These are phyloP conservation scores for Tricholauxania praeusta DNA, from an alignment of 2,888 invertebrate species.

Conservation along the genomic window DNA sequence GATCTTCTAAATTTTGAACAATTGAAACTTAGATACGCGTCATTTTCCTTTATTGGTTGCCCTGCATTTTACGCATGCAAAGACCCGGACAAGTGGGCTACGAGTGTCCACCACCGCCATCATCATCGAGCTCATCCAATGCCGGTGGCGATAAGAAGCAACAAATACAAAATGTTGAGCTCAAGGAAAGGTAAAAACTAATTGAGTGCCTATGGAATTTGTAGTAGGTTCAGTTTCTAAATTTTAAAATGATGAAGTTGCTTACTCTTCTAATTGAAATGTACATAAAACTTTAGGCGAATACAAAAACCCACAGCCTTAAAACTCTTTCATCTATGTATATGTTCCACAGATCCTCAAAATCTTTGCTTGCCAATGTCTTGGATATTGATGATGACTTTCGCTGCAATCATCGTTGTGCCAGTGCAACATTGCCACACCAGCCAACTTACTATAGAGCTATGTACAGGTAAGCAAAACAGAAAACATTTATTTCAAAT, in stretches of 20 bases:
- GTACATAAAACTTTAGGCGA: too few species aligned
- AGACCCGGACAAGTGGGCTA: conserved; percentile 74
- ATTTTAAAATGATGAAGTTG: too few species aligned
- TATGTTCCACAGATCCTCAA: conserved; percentile 78
- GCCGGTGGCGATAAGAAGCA: conserved; percentile 69
- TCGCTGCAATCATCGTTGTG: conserved; percentile 79
- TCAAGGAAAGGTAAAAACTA: conserved; percentile 77
- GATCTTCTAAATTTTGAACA: neutral
- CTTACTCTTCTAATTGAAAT: too few species aligned
- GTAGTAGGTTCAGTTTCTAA: too few species aligned
- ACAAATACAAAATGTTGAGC: conserved; percentile 83
- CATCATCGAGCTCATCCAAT: conserved; percentile 74
- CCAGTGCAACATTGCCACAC: conserved; percentile 70
- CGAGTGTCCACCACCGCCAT: conserved; percentile 69
- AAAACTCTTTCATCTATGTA: neutral
- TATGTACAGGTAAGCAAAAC: conserved; percentile 72
- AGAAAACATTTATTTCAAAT: too few species aligned
- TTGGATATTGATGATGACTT: conserved; percentile 97
- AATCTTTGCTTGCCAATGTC: conserved; percentile 95
- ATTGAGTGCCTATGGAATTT: too few species aligned
- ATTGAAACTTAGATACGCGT: conserved; percentile 78
- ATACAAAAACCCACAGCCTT: neutral
- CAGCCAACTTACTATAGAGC: conserved; percentile 77
- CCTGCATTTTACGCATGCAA: conserved; percentile 96
- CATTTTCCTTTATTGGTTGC: conserved; percentile 97